These are phyloP conservation scores for Nasonovia ribisnigri DNA, from an alignment of 2,888 invertebrate species.

Conservation along the genomic window DNA sequence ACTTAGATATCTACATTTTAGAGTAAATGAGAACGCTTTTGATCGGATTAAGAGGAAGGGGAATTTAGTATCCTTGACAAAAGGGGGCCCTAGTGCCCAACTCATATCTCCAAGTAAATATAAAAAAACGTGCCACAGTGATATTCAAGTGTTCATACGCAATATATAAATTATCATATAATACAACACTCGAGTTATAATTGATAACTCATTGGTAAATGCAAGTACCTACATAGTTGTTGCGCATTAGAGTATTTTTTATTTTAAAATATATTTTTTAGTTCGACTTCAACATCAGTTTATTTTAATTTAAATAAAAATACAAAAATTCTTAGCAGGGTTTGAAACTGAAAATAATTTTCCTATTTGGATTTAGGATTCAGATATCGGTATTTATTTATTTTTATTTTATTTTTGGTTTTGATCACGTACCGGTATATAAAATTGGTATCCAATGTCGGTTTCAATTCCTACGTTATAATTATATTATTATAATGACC, in stretches of 20 bases:
- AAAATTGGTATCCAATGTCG: no score
- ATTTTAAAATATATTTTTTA: not conserved
- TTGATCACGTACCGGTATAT: no score
- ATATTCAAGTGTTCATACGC: not conserved
- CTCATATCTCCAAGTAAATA: not conserved
- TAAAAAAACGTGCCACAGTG: no score
- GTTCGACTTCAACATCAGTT: not conserved
- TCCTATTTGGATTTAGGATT: no score
- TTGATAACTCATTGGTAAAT: not conserved
- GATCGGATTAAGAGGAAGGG: accelerated
- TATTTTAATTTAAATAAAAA: not conserved
- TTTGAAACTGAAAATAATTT: no score
- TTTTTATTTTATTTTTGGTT: no score
- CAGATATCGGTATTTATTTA: no score
- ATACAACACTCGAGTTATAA: not conserved
- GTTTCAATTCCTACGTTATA: no score
- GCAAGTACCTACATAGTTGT: no score
- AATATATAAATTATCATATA: not conserved
- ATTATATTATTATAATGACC: no score
- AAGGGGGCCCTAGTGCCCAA: no score
- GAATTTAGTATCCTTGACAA: not conserved
- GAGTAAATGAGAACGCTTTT: not conserved
- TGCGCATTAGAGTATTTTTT: not conserved
- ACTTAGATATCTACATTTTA: not conserved
- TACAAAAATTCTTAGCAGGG: not conserved